A percentile compares a stretch with the other conserved stretches of the same genome.
phyloP scores from a whole-genome alignment of 2,797 vertebrate genomes.

The Cebuella pygmaea region DNA sequence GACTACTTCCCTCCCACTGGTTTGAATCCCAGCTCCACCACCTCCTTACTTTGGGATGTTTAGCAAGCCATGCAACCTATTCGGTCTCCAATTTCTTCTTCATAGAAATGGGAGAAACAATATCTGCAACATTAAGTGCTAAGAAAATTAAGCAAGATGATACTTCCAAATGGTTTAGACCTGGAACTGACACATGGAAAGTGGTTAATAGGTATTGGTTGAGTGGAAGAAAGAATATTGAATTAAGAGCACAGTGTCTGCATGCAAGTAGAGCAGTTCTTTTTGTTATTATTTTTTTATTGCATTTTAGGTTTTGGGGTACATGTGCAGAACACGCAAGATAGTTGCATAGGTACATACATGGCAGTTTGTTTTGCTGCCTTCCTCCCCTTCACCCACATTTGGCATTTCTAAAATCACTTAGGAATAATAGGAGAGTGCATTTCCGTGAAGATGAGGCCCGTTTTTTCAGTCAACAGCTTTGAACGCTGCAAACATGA shows the following conservation, averaged over 20 bases:
- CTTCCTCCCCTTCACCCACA: no score
- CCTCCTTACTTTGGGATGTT: not conserved
- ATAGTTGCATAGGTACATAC: no score
- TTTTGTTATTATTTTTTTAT: no score
- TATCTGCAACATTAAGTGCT: no score
- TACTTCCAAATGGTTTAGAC: not conserved
- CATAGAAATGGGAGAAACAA: not conserved
- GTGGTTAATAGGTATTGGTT: no score
- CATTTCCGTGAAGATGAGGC: not conserved
- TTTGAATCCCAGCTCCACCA: not conserved
- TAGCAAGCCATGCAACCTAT: not conserved
- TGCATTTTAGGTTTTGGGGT: no score
- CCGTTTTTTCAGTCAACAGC: not conserved
- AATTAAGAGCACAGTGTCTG: not conserved
- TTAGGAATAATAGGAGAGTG: not conserved
- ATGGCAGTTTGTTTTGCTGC: no score
- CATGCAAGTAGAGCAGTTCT: not conserved
- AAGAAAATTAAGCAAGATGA: not conserved
- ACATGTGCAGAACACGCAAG: no score
- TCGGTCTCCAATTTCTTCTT: not conserved
- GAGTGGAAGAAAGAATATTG: not conserved
- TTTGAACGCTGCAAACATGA: not conserved
- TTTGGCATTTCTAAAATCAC: not conserved
- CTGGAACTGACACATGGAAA: fast-evolving
- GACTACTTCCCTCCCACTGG: not conserved